Conservation (phyloP, 2,797 vertebrate genomes). For the Poeciliopsis presidionis region DNA sequence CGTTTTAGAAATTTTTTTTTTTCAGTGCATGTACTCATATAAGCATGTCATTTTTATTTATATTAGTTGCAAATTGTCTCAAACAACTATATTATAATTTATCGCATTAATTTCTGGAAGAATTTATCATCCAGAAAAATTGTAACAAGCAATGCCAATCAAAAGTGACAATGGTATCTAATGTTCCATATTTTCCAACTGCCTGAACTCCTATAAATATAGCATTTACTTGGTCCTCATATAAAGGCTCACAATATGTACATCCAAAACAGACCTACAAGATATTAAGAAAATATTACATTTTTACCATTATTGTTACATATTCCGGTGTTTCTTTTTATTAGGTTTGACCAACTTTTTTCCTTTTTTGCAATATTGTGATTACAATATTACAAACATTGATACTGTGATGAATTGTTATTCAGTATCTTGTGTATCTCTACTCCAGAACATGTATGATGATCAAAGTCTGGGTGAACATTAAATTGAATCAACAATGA, state of each 20-base stretch:
- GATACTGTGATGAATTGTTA: not conserved
- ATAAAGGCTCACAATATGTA: not conserved
- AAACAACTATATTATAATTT: too few relatives aligned
- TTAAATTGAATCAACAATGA: not conserved
- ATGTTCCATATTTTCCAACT: slow-evolving; percentile 1
- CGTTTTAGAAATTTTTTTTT: too few relatives aligned
- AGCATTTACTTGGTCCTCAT: not conserved
- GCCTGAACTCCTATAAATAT: not conserved
- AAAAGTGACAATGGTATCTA: slow-evolving; percentile 30
- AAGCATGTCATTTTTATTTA: too few relatives aligned
- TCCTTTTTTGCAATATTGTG: not conserved
- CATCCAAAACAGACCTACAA: not conserved
- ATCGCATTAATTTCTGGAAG: too few relatives aligned
- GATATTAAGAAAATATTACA: not conserved
- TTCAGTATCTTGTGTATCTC: not conserved
- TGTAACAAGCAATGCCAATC: slow-evolving; percentile 27
- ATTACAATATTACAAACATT: not conserved
- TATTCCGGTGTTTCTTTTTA: not conserved
- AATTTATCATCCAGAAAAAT: too few relatives aligned
- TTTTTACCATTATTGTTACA: not conserved
- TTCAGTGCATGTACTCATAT: too few relatives aligned
- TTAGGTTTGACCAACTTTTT: not conserved
- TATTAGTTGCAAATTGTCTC: too few relatives aligned
- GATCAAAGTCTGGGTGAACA: not conserved
- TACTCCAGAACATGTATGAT: not conserved